phyloP scores from a whole-genome alignment of 23 tunicate genomes.

The Styela clava region DNA sequence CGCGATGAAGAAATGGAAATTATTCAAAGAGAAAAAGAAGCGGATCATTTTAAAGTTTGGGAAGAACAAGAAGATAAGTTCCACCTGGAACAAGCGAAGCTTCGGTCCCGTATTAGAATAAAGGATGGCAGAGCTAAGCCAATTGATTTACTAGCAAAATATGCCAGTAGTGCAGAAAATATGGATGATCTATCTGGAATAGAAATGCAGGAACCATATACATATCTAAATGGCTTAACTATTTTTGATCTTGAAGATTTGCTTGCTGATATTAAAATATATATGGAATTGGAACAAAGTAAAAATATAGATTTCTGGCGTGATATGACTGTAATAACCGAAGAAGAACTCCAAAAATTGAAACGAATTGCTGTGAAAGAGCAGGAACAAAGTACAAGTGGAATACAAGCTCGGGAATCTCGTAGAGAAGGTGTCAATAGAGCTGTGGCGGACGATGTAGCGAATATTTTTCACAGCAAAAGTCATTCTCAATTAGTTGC shows the following conservation, averaged over 20 bases:
- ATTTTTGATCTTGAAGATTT: conserved; percentile 79
- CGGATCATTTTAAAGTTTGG: conserved; percentile 96
- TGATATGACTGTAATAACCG: conserved; percentile 88
- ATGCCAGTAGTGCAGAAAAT: conserved; percentile 82
- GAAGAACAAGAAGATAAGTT: conserved; percentile 97
- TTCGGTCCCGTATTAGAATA: conserved; percentile 88
- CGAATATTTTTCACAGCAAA: conserved; percentile 66
- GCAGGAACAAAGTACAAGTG: conserved; percentile 22
- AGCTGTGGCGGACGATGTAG: conserved; percentile 66
- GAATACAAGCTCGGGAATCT: conserved; percentile 37
- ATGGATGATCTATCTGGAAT: conserved; percentile 88
- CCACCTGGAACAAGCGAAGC: conserved; percentile 95
- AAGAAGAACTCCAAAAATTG: conserved; percentile 78
- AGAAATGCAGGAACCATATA: conserved; percentile 98
- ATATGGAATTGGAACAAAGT: conserved; percentile 95
- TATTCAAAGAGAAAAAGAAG: conserved; percentile 82
- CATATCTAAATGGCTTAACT: conserved; percentile 91
- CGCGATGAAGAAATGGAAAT: conserved; percentile 89
- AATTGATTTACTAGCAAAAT: conserved; percentile 88
- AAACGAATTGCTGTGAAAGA: conserved; percentile 48
- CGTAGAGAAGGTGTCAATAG: conserved; percentile 78
- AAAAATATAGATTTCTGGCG: conserved; percentile 81
- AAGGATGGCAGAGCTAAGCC: conserved; percentile 98
- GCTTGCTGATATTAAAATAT: conserved; percentile 88
- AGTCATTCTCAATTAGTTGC: conserved; percentile 66